Conservation (phyloP, 2,888 invertebrate species). For the Cryptocheilus praepositus region DNA sequence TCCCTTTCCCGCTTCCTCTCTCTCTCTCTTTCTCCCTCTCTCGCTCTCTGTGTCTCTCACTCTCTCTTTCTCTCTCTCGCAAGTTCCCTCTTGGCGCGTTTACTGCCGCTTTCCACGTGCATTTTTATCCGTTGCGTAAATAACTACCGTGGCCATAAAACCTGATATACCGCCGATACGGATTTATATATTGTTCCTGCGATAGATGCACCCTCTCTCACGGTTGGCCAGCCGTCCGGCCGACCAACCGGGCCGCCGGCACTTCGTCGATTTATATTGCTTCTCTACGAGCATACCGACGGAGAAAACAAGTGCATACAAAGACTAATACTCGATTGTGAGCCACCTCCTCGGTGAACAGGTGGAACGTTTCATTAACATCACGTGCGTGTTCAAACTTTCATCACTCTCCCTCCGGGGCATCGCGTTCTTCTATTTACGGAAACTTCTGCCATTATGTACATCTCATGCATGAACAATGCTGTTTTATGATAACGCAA, state of each 20-base stretch:
- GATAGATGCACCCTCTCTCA: constrained; percentile 51
- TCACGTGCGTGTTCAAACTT: neutral
- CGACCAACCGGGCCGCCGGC: constrained; percentile 19
- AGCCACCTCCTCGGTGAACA: constrained; percentile 20
- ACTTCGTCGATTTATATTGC: constrained; percentile 46
- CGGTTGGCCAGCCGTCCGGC: constrained; percentile 33
- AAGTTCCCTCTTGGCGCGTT: constrained; percentile 51
- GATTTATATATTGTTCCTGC: constrained; percentile 65
- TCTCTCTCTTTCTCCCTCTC: neutral
- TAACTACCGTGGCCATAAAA: constrained; percentile 66
- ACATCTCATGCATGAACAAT: too few species aligned
- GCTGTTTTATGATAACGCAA: too few species aligned
- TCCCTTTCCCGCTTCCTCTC: constrained; percentile 14
- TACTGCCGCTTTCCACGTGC: constrained; percentile 63
- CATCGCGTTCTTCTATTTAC: too few species aligned
- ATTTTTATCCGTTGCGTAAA: constrained; percentile 67
- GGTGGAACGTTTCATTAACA: constrained; percentile 3
- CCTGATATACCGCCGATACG: constrained; percentile 64
- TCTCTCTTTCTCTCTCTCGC: neutral
- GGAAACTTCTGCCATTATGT: too few species aligned
- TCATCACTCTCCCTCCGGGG: neutral
- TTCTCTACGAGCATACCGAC: constrained; percentile 32
- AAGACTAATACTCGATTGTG: constrained; percentile 25
- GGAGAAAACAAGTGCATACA: constrained; percentile 29
- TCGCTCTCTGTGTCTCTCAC: neutral